Evolutionary conservation across 2,888 invertebrate species (phyloP).

Genomic region (Candidula unifasciata): DNA sequence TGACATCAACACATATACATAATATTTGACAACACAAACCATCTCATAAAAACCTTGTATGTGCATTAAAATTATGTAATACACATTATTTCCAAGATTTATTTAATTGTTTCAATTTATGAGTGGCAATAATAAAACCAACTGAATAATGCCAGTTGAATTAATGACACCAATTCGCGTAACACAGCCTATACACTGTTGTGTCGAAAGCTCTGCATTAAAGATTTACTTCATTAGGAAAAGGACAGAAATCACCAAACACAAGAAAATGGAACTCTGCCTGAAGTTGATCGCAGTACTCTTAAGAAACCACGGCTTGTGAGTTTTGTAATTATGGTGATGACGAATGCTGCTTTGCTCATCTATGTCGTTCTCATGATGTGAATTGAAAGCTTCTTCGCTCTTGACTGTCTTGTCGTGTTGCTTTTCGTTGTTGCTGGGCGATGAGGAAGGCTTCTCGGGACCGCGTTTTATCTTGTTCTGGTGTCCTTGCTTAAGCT

Average conservation of each 20-base stretch:
- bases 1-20: no score
- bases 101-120: no score
- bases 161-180: no score
- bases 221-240: no score
- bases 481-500: neutral
- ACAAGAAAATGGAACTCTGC: neutral
- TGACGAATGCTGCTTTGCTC: constrained; percentile 20
- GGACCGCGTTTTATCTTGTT: neutral
- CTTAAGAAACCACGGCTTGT: constrained; percentile 57
- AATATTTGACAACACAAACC: no score
- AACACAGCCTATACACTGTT: no score
- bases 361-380: constrained; percentile 23
- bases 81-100: no score
- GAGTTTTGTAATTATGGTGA: constrained; percentile 46
- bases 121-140: no score
- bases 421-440: neutral
- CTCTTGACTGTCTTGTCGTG: constrained; percentile 31
- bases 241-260: neutral
- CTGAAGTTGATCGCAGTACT: neutral
- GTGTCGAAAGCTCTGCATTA: no score
- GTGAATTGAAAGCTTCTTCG: constrained; percentile 34
- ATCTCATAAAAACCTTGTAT: no score
- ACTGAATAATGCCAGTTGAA: no score
- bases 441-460: neutral
- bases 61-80: no score